Conservation (phyloP, 1,140 invertebrate genomes). For the Popillia japonica region DNA sequence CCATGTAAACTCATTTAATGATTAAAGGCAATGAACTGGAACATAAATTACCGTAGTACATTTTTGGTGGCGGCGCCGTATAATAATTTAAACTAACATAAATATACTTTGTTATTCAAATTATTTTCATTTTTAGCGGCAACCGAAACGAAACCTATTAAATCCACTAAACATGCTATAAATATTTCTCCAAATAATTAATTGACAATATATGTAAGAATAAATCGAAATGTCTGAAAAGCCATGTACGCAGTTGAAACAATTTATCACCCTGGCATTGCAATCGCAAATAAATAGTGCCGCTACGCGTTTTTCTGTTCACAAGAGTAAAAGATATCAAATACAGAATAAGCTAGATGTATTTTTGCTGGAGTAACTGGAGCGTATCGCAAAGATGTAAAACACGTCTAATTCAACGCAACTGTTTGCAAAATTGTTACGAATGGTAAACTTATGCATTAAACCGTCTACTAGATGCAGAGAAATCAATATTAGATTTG, state of each 20-base stretch:
- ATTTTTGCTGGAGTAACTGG: constrained; percentile 29
- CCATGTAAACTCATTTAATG: too few relatives aligned
- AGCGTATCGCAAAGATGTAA: constrained; percentile 31
- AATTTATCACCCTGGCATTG: background rate
- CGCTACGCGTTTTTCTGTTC: constrained; percentile 6
- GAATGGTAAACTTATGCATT: constrained; percentile 33
- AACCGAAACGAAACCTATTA: too few relatives aligned
- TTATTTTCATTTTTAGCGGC: too few relatives aligned
- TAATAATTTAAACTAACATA: too few relatives aligned
- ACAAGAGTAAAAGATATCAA: constrained; percentile 5
- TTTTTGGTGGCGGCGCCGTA: too few relatives aligned
- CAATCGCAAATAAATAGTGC: background rate
- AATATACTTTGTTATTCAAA: too few relatives aligned
- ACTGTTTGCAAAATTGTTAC: constrained; percentile 34
- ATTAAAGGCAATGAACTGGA: too few relatives aligned
- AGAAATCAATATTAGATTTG: constrained; percentile 21
- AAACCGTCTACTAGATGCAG: background rate
- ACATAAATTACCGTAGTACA: too few relatives aligned
- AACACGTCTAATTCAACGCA: background rate
- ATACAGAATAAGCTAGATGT: constrained; percentile 12
- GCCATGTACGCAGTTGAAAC: background rate
- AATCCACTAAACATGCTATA: background rate
- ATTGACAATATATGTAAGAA: background rate
- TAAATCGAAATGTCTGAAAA: background rate
- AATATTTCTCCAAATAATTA: background rate